phyloP scores from a whole-genome alignment of 2,797 vertebrate species.

The Gymnodraco acuticeps region DNA sequence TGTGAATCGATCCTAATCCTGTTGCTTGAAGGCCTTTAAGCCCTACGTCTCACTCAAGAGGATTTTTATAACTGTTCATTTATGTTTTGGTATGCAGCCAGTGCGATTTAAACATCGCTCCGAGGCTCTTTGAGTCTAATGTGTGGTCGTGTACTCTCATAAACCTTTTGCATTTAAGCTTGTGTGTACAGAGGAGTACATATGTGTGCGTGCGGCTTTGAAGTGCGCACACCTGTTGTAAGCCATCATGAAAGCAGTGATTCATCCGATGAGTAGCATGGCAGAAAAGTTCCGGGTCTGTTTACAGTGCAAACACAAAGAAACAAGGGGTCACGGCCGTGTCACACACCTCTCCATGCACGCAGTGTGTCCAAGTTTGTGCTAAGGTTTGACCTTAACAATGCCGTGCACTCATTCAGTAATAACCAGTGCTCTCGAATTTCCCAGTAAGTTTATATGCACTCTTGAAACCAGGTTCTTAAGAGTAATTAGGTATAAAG shows the following conservation, averaged over 20 bases:
- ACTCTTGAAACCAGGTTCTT: background rate
- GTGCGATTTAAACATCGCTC: constrained; percentile 29
- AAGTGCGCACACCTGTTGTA: constrained; percentile 80
- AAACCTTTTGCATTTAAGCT: constrained; percentile 36
- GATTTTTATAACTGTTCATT: constrained; percentile 17
- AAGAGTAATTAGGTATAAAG: background rate
- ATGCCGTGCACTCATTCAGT: constrained; percentile 5
- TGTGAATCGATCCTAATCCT: constrained; percentile 58
- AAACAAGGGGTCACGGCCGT: constrained; percentile 42
- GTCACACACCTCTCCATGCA: constrained; percentile 29
- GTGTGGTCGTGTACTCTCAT: constrained; percentile 45
- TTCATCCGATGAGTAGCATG: constrained; percentile 45
- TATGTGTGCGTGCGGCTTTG: constrained; percentile 47
- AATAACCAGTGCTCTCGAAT: constrained; percentile 35
- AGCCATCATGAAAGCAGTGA: constrained; percentile 63
- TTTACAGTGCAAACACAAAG: constrained; percentile 65
- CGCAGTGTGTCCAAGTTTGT: constrained; percentile 9
- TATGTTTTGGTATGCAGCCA: constrained; percentile 39
- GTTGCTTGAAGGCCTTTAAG: constrained; percentile 39
- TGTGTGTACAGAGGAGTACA: constrained; percentile 20
- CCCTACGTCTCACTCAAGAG: constrained; percentile 52
- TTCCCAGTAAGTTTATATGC: constrained; percentile 23
- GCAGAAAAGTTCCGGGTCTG: constrained; percentile 53
- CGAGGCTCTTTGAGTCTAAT: constrained; percentile 40
- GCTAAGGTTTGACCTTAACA: constrained; percentile 10